phyloP scores from a whole-genome alignment of 2,888 invertebrate genomes.

The Bugulina stolonifera region DNA sequence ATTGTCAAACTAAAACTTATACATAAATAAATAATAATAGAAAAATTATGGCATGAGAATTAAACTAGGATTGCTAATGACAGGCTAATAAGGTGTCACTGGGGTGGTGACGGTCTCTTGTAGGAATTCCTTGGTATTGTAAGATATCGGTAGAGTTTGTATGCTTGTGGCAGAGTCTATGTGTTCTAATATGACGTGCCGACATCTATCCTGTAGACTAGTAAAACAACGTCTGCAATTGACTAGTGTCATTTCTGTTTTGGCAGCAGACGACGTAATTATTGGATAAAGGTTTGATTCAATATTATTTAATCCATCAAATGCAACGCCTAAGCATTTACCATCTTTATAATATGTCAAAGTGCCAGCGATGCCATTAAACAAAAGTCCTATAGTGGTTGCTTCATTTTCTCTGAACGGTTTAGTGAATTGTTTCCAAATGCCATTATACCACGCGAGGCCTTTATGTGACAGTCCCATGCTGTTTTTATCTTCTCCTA shows the following conservation, averaged over 20 bases:
- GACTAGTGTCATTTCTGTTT: constrained; percentile 66
- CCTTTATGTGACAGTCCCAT: constrained; percentile 73
- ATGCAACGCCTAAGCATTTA: constrained; percentile 65
- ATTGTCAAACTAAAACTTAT: not conserved
- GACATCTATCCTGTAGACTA: constrained; percentile 63
- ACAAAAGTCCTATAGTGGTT: constrained; percentile 64
- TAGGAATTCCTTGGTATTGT: constrained; percentile 59
- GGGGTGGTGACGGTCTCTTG: constrained; percentile 54
- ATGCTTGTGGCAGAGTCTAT: constrained; percentile 57
- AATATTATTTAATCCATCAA: constrained; percentile 61
- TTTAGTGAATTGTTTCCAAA: constrained; percentile 62
- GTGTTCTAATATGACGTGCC: constrained; percentile 57
- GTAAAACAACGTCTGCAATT: constrained; percentile 62
- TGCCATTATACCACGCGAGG: constrained; percentile 64
- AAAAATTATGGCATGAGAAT: too few relatives aligned
- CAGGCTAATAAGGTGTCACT: too few relatives aligned
- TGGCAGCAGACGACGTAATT: constrained; percentile 68
- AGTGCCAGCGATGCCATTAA: constrained; percentile 63
- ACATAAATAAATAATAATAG: not conserved
- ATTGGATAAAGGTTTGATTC: constrained; percentile 64
- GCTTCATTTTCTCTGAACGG: constrained; percentile 67
- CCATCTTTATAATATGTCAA: constrained; percentile 69
- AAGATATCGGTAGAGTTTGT: constrained; percentile 60
- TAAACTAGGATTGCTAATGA: too few relatives aligned
- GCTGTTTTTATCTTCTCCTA: constrained; percentile 65